Evolutionary conservation across 2,888 invertebrate species (phyloP).

Genomic region (Cartodere bifasciata): DNA sequence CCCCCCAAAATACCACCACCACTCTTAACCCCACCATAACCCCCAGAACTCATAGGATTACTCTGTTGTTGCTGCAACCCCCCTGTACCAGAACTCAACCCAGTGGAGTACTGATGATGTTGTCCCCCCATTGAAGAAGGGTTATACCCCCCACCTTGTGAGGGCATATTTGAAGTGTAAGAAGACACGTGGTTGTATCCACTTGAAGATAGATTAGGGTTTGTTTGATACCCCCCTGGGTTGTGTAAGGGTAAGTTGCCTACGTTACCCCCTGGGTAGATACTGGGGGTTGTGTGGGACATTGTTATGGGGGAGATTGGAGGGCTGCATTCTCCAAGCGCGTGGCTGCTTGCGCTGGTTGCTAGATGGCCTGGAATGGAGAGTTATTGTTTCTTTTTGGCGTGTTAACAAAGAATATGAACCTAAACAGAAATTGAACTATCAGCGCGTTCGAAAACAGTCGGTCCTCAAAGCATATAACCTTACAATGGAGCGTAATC

Average conservation of each 20-base stretch:
- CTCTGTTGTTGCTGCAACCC: too few species aligned
- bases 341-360: conserved; percentile 58
- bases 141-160: conserved; percentile 15
- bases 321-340: conserved; percentile 51
- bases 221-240: conserved; percentile 32
- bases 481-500: too few species aligned
- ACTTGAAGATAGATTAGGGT: conserved; percentile 22
- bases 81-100: conserved; percentile 17
- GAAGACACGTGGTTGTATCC: conserved; percentile 7
- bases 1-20: conserved; percentile 5
- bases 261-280: too few species aligned
- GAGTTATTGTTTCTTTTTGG: too few species aligned
- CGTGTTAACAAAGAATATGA: too few species aligned
- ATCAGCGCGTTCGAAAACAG: too few species aligned
- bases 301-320: conserved; percentile 38
- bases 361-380: conserved; percentile 48
- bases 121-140: conserved; percentile 28
- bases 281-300: conserved; percentile 36
- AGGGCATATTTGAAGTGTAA: conserved; percentile 1
- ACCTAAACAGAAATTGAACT: too few species aligned
- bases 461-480: too few species aligned
- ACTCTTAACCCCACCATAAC: neutral
- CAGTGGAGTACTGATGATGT: conserved; percentile 24
- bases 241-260: conserved; percentile 21
- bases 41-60: conserved; percentile 5